Percentiles rank a stretch among this genome's conserved stretches.
These are phyloP conservation scores for Lysandra coridon DNA, from an alignment of 2,888 invertebrate genomes.

Conservation along the genomic window DNA sequence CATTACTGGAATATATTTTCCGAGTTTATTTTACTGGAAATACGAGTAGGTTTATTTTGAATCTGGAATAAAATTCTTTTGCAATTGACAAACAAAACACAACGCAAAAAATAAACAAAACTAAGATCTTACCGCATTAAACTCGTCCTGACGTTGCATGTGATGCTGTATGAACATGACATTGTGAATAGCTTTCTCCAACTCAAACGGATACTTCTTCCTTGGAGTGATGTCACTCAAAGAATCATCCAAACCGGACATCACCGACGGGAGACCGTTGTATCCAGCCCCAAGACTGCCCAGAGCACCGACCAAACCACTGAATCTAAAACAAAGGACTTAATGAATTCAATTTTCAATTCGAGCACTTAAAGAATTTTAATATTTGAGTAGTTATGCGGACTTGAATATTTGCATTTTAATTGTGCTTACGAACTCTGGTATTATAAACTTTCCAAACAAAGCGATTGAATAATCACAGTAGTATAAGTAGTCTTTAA, in stretches of 20 bases:
- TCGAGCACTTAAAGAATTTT: conserved; percentile 10
- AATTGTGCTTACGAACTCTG: conserved; percentile 1
- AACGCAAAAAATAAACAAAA: not conserved
- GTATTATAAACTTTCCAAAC: conserved; percentile 7
- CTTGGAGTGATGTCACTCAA: conserved; percentile 88
- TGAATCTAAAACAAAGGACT: conserved; percentile 77
- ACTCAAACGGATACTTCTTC: conserved; percentile 94
- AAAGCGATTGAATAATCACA: conserved; percentile 19
- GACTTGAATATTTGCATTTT: conserved; percentile 12
- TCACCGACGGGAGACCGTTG: conserved; percentile 90
- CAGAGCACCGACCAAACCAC: conserved; percentile 87
- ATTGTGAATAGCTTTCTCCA: conserved; percentile 96
- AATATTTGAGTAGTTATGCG: not conserved
- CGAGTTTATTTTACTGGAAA: not conserved
- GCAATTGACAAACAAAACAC: not conserved
- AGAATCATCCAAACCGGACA: conserved; percentile 91
- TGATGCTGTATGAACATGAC: conserved; percentile 98
- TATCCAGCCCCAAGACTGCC: conserved; percentile 85
- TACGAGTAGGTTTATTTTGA: not conserved
- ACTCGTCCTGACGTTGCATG: conserved; percentile 96
- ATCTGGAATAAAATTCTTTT: not conserved
- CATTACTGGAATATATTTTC: conserved; percentile 10
- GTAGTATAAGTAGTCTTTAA: not conserved
- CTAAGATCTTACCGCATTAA: conserved; percentile 86
- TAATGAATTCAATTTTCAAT: not conserved